These are phyloP conservation scores for Orthonychiurus folsomi DNA, from an alignment of 2,888 invertebrate species.

Conservation along the genomic window DNA sequence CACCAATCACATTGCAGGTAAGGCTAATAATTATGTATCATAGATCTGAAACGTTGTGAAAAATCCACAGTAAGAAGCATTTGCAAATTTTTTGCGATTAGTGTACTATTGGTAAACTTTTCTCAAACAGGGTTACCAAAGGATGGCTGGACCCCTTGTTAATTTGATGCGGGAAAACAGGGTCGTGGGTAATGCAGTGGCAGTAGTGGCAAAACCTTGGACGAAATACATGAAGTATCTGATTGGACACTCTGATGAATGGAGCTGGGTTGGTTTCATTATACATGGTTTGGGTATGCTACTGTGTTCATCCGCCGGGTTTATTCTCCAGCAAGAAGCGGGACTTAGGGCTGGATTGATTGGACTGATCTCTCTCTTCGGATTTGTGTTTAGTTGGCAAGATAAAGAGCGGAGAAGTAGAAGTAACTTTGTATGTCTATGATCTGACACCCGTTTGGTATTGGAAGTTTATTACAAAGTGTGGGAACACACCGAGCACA, in stretches of 20 bases:
- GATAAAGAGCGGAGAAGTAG: too few species aligned
- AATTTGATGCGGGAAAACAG: conserved; percentile 36
- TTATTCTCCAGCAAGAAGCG: conserved; percentile 3
- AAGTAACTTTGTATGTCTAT: too few species aligned
- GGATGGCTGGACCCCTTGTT: conserved; percentile 39
- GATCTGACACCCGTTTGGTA: too few species aligned
- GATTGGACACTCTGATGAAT: conserved; percentile 33
- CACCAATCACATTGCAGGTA: conserved; percentile 37
- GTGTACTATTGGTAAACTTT: too few species aligned
- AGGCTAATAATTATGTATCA: conserved; percentile 3
- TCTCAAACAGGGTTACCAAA: conserved; percentile 36
- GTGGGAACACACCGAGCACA: too few species aligned
- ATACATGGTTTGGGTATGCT: conserved; percentile 32
- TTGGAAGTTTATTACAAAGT: too few species aligned
- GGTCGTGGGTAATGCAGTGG: conserved; percentile 31
- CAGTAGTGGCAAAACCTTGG: conserved; percentile 39
- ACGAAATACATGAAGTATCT: conserved; percentile 40
- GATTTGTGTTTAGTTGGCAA: too few species aligned
- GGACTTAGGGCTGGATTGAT: neutral
- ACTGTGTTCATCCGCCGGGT: conserved; percentile 29
- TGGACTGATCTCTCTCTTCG: neutral
- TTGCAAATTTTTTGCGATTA: conserved; percentile 10
- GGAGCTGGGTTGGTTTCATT: conserved; percentile 29
- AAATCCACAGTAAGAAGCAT: too few species aligned
- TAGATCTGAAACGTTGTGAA: conserved; percentile 2